Percentiles rank a stretch among this genome's conserved stretches.
These are phyloP conservation scores for Actinemys pallida DNA, from an alignment of 2,113 vertebrate species.

Conservation along the genomic window DNA sequence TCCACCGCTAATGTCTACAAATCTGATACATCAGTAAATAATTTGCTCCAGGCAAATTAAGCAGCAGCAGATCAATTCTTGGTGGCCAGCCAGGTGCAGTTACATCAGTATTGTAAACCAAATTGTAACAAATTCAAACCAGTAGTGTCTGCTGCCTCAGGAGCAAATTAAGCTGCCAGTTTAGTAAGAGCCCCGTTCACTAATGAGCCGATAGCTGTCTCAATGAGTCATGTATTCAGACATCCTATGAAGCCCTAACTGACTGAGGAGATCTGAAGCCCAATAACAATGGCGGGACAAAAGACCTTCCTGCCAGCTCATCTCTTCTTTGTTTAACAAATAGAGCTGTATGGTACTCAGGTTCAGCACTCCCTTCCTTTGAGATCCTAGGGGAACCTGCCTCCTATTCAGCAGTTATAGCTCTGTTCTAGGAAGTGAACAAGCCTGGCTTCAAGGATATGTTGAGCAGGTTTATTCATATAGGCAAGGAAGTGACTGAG, in stretches of 20 bases:
- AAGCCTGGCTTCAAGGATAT: background rate
- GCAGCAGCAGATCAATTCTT: conserved; percentile 27
- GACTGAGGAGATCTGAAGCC: background rate
- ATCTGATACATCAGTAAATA: conserved; percentile 7
- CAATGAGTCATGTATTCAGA: background rate
- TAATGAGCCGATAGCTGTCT: background rate
- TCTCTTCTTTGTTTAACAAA: background rate
- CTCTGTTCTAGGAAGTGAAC: background rate
- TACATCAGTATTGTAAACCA: background rate
- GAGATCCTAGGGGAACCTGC: background rate
- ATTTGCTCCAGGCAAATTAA: conserved; percentile 34
- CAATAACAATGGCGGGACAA: background rate
- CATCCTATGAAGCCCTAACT: background rate
- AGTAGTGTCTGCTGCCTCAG: background rate
- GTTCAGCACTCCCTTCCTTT: background rate
- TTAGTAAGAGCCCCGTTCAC: background rate
- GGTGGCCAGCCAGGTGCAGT: background rate
- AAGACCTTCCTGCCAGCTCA: background rate
- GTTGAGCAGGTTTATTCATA: background rate
- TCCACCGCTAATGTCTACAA: background rate
- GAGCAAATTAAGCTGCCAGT: background rate
- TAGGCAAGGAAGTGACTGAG: background rate
- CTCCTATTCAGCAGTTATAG: background rate
- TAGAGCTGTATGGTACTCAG: background rate
- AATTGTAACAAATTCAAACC: background rate